Base-by-base conservation (phyloP, 2,888 invertebrate species). In the Drosophila lutescens region DNA sequence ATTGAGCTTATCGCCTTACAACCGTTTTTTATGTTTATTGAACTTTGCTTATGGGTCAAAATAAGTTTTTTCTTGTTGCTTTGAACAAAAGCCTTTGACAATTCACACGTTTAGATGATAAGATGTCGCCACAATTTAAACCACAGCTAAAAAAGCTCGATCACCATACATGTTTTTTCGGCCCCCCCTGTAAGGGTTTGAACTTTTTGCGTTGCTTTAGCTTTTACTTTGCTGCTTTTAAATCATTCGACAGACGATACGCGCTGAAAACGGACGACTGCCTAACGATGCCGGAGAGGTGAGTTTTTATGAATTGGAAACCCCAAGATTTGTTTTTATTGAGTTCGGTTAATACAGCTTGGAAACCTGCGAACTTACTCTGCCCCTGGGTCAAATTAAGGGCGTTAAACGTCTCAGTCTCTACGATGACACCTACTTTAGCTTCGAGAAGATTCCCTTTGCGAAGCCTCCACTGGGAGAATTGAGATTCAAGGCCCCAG, bases 401-500 rank as follows among this genome's bases (percentile, higher is more conserved):
- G 88, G 88, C 17, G 63, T 66, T 0, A 78, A 74, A 10, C 76
- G 88, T 2, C 57, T 41, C 1, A 60, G 47, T 1, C 46, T 86
- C 13, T 86, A 86, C 43, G 81, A 82, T 23, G 80, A 89, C 34
- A 47, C 77, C 1, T 91, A 88, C 59, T 87, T 69, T 4, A 89
- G 89, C 50, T 91, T 90, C 43, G 91, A 91, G 74, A 77, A 80
- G 4, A 53, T 91, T 53, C 91, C 91, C 7, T 91, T 81, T 67
- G 91, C 74, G 7, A 82, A 90, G 50, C 91, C 91, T 9, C 91
- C 91, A 1, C 4, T 90, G 43, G 88, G 88, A 4, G 81, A 88
- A 8, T 58, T 91, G 10, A 76, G 91, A 4, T 90, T 90, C 30
- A 89, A 77, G 91, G 92, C 93, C 20, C 93, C 93, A 0, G 81